Evolutionary conservation across 2,888 invertebrate species (phyloP), one percentile per base, ranked within the genome.

Genomic region (Physocephala rufipes): DNA sequence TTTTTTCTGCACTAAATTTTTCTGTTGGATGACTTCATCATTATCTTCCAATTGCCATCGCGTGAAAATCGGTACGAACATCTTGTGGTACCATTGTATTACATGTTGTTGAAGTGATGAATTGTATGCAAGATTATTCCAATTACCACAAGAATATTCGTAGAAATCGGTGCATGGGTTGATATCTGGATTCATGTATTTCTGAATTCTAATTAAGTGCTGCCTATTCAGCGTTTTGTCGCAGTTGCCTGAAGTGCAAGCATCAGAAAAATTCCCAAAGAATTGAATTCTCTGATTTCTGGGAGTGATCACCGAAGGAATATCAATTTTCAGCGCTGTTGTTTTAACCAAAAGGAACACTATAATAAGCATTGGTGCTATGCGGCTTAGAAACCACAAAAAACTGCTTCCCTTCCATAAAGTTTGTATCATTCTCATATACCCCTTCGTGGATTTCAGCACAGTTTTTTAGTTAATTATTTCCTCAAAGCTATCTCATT

Each of bases 111-210:
- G n/a, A n/a, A 15, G 12, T 4, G 19, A 49, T 49, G 70, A 2
- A 70, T 12, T 21, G 74, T 7, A 69, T 74, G 67, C 0, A 63
- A 70, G 7, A 71, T 45, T 0, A 67, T 45, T 1, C 61, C 49
- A 84, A 84, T 78, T 78, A 62, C 82, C 80, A 51, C 82, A 82
- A 26, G 82, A 79, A 47, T 81, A 78, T 16, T 73, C 74, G 67
- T 82, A 77, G 24, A 82, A 82, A 61, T 83, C 77, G 19, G 77
- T 75, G 59, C 82, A 82, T 0, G 84, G 79, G 72, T 80, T 74
- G 49, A 75, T 69, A 43, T 76, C 74, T 1, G 71, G 73, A 21
- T 75, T 74, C 76, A 82, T 79, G 13, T 82, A 76, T 1, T 73
- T 69, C 62, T 75, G 76, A 47, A 82, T 67, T 2, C 68, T 70